Conservation (phyloP, 2,888 invertebrate genomes). For the Rhynchonema sp. region DNA sequence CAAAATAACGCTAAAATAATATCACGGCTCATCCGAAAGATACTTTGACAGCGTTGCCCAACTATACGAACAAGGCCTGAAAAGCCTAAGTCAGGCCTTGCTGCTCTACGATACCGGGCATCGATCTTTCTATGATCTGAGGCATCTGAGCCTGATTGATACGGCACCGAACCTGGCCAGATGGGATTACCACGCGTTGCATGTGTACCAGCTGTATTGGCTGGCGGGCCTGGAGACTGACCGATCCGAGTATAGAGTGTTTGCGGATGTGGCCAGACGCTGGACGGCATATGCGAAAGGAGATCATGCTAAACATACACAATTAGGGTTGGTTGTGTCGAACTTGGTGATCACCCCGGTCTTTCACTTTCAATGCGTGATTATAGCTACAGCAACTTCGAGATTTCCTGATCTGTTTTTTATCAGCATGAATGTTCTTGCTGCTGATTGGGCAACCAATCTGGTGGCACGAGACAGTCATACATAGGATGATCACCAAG, state of each 20-base stretch:
- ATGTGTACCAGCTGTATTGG: slow-evolving; percentile 66
- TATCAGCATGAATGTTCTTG: too few relatives aligned
- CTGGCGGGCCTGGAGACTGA: slow-evolving; percentile 43
- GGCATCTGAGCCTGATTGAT: slow-evolving; percentile 62
- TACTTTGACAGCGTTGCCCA: background rate
- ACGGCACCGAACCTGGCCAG: slow-evolving; percentile 76
- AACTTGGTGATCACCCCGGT: too few relatives aligned
- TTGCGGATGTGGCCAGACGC: slow-evolving; percentile 13
- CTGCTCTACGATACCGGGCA: slow-evolving; percentile 13
- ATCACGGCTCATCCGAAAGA: background rate
- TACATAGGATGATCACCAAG: too few relatives aligned
- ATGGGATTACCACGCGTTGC: slow-evolving; percentile 97
- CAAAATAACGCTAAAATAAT: background rate
- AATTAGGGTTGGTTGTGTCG: slow-evolving; percentile 10
- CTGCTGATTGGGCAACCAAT: too few relatives aligned
- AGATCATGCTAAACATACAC: slow-evolving; percentile 19
- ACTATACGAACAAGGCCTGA: background rate
- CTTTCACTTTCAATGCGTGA: too few relatives aligned
- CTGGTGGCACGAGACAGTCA: too few relatives aligned
- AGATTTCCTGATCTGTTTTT: too few relatives aligned
- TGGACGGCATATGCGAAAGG: slow-evolving; percentile 22
- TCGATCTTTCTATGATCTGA: slow-evolving; percentile 60
- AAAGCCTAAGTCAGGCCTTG: background rate
- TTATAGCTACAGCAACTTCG: too few relatives aligned
- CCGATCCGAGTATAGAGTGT: background rate